A percentile compares a stretch with the other conserved stretches of the same genome.
These are phyloP conservation scores for Spodoptera litura DNA, from an alignment of 1,140 invertebrate genomes.

Conservation along the genomic window DNA sequence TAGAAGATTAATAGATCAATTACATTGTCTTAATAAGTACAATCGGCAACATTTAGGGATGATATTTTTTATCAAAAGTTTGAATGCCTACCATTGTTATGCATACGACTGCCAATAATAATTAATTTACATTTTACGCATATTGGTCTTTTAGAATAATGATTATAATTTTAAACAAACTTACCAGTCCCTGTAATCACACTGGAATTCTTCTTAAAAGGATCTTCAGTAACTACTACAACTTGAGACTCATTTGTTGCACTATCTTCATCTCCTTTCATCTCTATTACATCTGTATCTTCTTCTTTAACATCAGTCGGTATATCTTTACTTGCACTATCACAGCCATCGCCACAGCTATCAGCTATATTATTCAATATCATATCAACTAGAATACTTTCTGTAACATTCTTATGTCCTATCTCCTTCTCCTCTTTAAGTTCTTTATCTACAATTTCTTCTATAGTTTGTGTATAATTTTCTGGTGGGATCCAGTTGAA, in stretches of 20 bases:
- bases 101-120: too few species aligned
- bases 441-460: conserved; percentile 65
- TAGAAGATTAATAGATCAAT: background rate
- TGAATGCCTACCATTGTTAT: too few species aligned
- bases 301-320: background rate
- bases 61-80: too few species aligned
- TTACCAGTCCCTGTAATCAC: conserved; percentile 9
- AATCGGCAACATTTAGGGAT: too few species aligned
- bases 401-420: conserved; percentile 53
- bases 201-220: conserved; percentile 15
- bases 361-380: conserved; percentile 45
- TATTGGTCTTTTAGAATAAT: too few species aligned
- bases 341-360: conserved; percentile 39
- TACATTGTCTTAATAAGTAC: background rate
- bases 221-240: conserved; percentile 13
- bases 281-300: background rate
- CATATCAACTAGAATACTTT: conserved; percentile 53
- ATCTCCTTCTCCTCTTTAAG: conserved; percentile 57
- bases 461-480: conserved; percentile 65
- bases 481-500: conserved; percentile 61
- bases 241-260: background rate
- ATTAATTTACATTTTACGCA: too few species aligned
- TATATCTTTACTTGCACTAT: conserved; percentile 20
- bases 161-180: background rate
- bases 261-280: background rate